These are phyloP conservation scores for Anastrepha ludens DNA, from an alignment of 1,140 invertebrate genomes.

Conservation along the genomic window DNA sequence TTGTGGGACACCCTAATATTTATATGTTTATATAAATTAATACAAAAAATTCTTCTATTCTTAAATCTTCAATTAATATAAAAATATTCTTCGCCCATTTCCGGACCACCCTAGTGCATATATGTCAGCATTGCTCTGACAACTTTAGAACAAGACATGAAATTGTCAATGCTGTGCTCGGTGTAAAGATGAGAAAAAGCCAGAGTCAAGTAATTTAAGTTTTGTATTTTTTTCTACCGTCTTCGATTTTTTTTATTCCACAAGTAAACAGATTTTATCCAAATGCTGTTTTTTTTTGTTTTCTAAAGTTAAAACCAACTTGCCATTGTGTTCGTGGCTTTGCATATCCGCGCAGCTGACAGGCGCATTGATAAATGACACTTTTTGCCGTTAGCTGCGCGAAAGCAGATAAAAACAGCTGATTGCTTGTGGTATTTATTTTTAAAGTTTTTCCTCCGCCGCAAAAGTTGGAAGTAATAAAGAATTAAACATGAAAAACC, in stretches of 20 bases:
- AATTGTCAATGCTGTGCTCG: not conserved
- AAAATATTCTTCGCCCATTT: no score
- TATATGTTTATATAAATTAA: not conserved
- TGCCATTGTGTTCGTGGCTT: not conserved
- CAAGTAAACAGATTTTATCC: not conserved
- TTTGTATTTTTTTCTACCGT: no score
- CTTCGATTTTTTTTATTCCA: no score
- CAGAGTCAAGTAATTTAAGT: not conserved
- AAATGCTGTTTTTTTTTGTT: not conserved
- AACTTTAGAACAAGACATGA: slow-evolving; percentile 15
- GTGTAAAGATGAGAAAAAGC: not conserved
- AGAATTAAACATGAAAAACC: not conserved
- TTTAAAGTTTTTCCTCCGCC: not conserved
- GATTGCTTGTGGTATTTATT: slow-evolving; percentile 34
- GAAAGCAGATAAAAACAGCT: slow-evolving; percentile 31
- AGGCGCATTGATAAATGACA: slow-evolving; percentile 40
- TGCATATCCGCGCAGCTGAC: not conserved
- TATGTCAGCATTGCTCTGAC: not conserved
- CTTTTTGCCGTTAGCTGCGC: not conserved
- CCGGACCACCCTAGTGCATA: no score
- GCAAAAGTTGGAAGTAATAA: not conserved
- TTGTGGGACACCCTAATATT: no score
- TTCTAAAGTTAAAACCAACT: not conserved
- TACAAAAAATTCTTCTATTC: not conserved
- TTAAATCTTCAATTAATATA: not conserved